Evolutionary conservation across 2,113 vertebrate genomes (phyloP).

Genomic region (Lutjanus erythropterus): DNA sequence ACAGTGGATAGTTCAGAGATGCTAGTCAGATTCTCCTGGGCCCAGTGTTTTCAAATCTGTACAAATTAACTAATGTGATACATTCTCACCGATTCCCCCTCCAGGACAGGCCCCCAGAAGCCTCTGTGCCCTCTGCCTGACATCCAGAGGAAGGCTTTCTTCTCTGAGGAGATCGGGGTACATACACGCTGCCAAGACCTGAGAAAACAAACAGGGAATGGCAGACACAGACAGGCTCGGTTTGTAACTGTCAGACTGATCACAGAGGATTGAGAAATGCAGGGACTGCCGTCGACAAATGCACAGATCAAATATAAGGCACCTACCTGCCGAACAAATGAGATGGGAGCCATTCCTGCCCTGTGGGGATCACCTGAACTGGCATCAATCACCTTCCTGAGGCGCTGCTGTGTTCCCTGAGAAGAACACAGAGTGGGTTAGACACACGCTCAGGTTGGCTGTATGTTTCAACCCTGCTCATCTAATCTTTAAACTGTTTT

Average conservation of each 20-base stretch:
- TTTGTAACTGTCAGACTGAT: background rate
- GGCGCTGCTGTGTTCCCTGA: conserved; percentile 37
- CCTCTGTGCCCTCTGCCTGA: conserved; percentile 49
- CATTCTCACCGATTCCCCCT: conserved; percentile 59
- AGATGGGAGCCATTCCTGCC: conserved; percentile 59
- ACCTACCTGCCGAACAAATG: conserved; percentile 69
- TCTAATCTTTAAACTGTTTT: no score
- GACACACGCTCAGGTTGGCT: background rate
- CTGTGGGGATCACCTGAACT: conserved; percentile 52
- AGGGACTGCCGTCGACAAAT: no score
- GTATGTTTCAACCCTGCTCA: background rate
- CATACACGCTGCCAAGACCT: conserved; percentile 69
- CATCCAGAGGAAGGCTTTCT: conserved; percentile 56
- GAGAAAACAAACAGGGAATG: background rate
- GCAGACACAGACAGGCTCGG: background rate
- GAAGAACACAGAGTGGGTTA: background rate
- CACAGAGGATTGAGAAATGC: background rate
- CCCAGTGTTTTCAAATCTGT: background rate
- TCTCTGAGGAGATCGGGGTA: conserved; percentile 58
- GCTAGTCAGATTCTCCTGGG: background rate
- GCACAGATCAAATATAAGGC: background rate
- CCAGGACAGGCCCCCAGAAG: conserved; percentile 63
- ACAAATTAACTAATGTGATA: background rate
- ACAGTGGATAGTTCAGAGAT: background rate
- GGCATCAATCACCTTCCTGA: conserved; percentile 49